Conservation (phyloP, 1,140 invertebrate genomes). For the Drosophila nebulosa region DNA sequence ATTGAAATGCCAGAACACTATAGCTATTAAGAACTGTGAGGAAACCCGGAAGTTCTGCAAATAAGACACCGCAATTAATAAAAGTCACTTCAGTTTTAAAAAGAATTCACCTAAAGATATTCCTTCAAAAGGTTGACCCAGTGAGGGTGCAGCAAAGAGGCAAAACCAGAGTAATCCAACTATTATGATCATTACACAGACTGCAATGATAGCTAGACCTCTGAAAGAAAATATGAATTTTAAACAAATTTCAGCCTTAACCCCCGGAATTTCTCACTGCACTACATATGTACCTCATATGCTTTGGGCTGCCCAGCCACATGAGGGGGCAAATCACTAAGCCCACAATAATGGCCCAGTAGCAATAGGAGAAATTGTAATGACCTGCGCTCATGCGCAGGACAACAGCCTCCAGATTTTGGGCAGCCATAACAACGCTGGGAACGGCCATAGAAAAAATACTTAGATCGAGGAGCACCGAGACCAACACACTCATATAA, state of each 20-base stretch:
- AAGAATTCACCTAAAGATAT: conserved; percentile 50
- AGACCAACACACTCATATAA: conserved; percentile 83
- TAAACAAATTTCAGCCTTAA: neutral
- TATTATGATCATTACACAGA: conserved; percentile 83
- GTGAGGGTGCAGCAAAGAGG: conserved; percentile 50
- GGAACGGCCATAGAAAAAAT: conserved; percentile 89
- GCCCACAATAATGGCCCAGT: conserved; percentile 88
- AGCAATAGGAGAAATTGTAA: conserved; percentile 87
- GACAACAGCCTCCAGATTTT: conserved; percentile 88
- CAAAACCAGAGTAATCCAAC: conserved; percentile 83
- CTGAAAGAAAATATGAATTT: conserved; percentile 65
- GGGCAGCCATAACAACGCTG: conserved; percentile 88
- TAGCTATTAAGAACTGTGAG: conserved; percentile 82
- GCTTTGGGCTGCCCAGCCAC: conserved; percentile 91
- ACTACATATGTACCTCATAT: conserved; percentile 94
- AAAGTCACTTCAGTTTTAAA: too few species aligned
- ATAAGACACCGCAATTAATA: neutral
- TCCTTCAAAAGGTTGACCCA: conserved; percentile 68
- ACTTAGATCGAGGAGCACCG: conserved; percentile 86
- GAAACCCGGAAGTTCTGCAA: conserved; percentile 71
- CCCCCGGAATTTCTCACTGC: conserved; percentile 30
- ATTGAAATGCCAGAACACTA: conserved; percentile 87
- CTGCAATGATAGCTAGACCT: conserved; percentile 83
- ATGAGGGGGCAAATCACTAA: conserved; percentile 87
- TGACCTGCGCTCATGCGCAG: conserved; percentile 84